phyloP scores from a whole-genome alignment of 2,113 vertebrate species.

The Ictalurus punctatus region DNA sequence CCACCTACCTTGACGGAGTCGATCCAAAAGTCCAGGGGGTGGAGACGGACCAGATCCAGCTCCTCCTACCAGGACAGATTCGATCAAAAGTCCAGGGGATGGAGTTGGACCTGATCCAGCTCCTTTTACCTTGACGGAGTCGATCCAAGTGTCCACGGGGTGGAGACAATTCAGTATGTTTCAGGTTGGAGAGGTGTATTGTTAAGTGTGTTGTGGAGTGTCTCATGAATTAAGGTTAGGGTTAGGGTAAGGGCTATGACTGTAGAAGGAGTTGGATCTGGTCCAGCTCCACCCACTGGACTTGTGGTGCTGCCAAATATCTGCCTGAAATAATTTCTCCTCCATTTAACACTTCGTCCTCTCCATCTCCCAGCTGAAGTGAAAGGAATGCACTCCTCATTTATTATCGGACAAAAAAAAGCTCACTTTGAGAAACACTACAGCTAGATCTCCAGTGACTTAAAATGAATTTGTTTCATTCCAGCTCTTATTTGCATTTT shows the following conservation, averaged over 20 bases:
- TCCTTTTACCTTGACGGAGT: background rate
- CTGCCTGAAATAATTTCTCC: background rate
- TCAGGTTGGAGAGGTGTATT: background rate
- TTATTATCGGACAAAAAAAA: background rate
- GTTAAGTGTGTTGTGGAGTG: background rate
- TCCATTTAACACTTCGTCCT: background rate
- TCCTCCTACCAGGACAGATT: background rate
- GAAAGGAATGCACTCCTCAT: background rate
- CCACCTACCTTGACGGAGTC: no score
- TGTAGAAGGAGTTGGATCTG: background rate
- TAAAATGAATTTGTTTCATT: background rate
- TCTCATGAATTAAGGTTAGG: background rate
- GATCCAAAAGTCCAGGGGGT: background rate
- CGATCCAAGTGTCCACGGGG: background rate
- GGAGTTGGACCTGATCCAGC: no score
- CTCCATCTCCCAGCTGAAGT: background rate
- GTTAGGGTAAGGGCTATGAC: background rate
- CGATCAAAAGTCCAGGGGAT: background rate
- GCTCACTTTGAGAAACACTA: background rate
- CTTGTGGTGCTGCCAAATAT: slow-evolving; percentile 8
- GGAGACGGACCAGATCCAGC: background rate
- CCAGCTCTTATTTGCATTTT: background rate
- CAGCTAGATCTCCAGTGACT: background rate
- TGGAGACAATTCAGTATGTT: background rate
- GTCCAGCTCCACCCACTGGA: background rate